phyloP scores from a whole-genome alignment of 2,113 vertebrate species.

The Pangasianodon hypophthalmus region DNA sequence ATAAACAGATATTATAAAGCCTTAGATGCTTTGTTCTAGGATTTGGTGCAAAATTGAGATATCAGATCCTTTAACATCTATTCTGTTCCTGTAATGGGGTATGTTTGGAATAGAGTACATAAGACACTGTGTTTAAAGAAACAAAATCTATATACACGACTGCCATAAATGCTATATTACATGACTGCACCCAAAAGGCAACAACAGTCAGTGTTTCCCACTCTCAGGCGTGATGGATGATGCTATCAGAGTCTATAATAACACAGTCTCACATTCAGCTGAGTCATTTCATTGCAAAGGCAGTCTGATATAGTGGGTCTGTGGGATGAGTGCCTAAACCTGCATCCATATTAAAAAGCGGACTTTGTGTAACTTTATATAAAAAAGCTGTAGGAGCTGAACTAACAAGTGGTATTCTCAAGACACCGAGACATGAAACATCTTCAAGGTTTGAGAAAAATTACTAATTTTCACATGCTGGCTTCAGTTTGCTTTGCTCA shows the following conservation, averaged over 20 bases:
- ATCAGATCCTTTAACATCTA: neutral
- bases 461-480: neutral
- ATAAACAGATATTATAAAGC: neutral
- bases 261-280: conserved; percentile 13
- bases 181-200: neutral
- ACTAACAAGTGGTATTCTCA: conserved; percentile 54
- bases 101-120: neutral
- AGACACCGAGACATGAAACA: neutral
- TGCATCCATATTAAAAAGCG: conserved; percentile 32
- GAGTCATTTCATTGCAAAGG: conserved; percentile 3
- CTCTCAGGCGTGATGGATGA: neutral
- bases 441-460: neutral
- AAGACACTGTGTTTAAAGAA: neutral
- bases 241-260: conserved; percentile 18
- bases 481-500: neutral
- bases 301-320: neutral
- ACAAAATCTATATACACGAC: conserved; percentile 7
- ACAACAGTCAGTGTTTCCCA: conserved; percentile 15
- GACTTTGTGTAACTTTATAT: neutral
- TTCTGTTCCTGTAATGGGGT: neutral
- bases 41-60: neutral
- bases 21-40: neutral
- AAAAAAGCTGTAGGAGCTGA: conserved; percentile 54
- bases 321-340: neutral
- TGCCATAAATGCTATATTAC: conserved; percentile 15